Evolutionary conservation across 2,113 vertebrate genomes (phyloP), one percentile per base, ranked within the genome.

Genomic region (Pandion haliaetus): DNA sequence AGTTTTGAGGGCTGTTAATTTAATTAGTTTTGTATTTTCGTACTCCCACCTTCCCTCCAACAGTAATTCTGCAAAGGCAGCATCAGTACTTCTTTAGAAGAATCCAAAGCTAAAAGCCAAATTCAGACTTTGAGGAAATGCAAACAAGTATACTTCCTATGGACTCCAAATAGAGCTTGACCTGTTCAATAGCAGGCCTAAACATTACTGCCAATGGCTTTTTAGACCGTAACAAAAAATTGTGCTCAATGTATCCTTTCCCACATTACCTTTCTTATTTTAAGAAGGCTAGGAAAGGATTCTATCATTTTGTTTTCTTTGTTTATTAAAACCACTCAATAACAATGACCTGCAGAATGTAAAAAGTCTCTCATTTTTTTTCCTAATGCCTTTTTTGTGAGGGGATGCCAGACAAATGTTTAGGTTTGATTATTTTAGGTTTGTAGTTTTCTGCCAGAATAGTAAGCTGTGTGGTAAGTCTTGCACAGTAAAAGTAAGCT

Each of bases 1-100:
- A 97, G 93, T 97, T 97, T 95, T 95, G 95, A 94, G 87, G 71
- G 82, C 82, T 97, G 95, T 95, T 97, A 96, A 96, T 97, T 97
- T 95, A 96, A 97, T 97, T 97, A 95, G 94, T 94, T 94, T 77
- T 95, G 58, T 95, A 93, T 97, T 97, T 97, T 95, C 93, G 88
- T 77, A 97, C 87, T 94, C 94, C 96, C 93, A 96, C 96, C 93
- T 93, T 96, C 85, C 81, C 94, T 95, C 72, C 77, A 95, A 88
- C 84, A 95, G 80, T 67, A 93, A 80, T 84, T 95, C 72, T 88
- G 87, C 78, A 87, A 93, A 90, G 58, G 55, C 61, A 93, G 82
- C 45, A 74, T 62, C 86, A 55, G 36, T 47, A 87, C 14, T 73
- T 62, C n/a, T 85, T 93, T 93, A 85, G 79, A 95, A 87, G 34